These are phyloP conservation scores for Agriopis leucophaearia DNA, from an alignment of 2,888 invertebrate species.

Conservation along the genomic window DNA sequence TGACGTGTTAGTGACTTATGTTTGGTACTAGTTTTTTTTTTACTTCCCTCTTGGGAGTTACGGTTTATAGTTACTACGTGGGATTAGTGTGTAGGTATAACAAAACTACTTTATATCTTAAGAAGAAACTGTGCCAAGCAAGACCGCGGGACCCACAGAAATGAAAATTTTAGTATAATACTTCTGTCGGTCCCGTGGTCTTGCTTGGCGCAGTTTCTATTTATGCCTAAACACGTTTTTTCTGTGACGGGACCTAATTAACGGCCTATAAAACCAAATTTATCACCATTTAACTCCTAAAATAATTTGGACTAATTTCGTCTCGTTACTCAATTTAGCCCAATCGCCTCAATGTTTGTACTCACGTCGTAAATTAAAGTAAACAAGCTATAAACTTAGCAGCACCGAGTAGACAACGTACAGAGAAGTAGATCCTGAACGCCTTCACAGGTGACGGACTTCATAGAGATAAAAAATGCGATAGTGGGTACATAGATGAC, in stretches of 20 bases:
- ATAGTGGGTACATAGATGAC: too few species aligned
- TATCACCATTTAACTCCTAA: constrained; percentile 23
- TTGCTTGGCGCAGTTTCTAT: too few species aligned
- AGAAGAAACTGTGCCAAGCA: neutral
- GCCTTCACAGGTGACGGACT: neutral
- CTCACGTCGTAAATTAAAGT: constrained; percentile 66
- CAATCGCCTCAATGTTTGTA: constrained; percentile 42
- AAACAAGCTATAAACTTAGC: constrained; percentile 66
- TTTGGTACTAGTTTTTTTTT: too few species aligned
- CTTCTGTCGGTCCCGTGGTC: too few species aligned
- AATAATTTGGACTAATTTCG: constrained; percentile 39
- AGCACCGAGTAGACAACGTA: neutral
- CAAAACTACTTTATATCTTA: neutral
- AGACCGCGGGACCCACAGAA: neutral
- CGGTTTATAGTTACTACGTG: too few species aligned
- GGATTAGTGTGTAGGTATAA: too few species aligned
- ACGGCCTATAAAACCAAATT: constrained; percentile 14
- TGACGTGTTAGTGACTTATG: too few species aligned
- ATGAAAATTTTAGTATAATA: too few species aligned
- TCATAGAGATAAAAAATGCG: neutral
- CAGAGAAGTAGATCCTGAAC: neutral
- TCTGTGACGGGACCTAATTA: constrained; percentile 1
- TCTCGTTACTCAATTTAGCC: constrained; percentile 44
- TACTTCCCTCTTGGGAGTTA: too few species aligned
- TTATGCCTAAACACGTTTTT: too few species aligned